Evolutionary conservation across 2,113 vertebrate genomes (phyloP).

Genomic region (Seriola dumerili): DNA sequence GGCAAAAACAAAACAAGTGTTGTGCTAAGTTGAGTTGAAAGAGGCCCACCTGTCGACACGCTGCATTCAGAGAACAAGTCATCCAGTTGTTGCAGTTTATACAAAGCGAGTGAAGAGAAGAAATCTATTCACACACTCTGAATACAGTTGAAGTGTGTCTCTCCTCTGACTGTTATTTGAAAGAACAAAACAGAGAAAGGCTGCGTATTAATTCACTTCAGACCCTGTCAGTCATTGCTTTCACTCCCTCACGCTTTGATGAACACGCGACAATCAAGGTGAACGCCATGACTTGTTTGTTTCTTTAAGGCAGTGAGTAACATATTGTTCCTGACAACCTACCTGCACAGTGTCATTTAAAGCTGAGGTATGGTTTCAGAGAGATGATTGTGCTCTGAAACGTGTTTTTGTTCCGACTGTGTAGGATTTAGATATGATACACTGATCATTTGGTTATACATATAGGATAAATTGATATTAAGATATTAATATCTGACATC

Average conservation of each 20-base stretch:
- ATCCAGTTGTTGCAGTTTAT: conserved; percentile 70
- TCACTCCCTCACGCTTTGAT: conserved; percentile 69
- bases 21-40: conserved; percentile 69
- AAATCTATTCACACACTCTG: conserved; percentile 69
- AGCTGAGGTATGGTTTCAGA: background rate
- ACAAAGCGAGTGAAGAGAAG: conserved; percentile 66
- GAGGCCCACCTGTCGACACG: conserved; percentile 75
- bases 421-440: background rate
- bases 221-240: conserved; percentile 61
- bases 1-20: conserved; percentile 57
- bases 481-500: conserved; percentile 15
- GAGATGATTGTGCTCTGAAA: conserved; percentile 1
- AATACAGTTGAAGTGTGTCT: conserved; percentile 74
- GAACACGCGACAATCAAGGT: conserved; percentile 57
- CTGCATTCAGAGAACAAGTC: conserved; percentile 70
- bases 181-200: conserved; percentile 65
- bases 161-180: conserved; percentile 68
- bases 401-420: background rate
- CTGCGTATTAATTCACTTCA: conserved; percentile 69
- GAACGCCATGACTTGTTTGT: conserved; percentile 53
- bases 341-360: conserved; percentile 11
- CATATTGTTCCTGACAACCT: conserved; percentile 32
- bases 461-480: background rate
- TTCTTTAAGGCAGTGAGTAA: conserved; percentile 40
- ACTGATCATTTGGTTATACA: background rate